A percentile compares a stretch with the other conserved stretches of the same genome.
Evolutionary conservation across 2,888 invertebrate genomes (phyloP).

Genomic region (Oligia strigilis): DNA sequence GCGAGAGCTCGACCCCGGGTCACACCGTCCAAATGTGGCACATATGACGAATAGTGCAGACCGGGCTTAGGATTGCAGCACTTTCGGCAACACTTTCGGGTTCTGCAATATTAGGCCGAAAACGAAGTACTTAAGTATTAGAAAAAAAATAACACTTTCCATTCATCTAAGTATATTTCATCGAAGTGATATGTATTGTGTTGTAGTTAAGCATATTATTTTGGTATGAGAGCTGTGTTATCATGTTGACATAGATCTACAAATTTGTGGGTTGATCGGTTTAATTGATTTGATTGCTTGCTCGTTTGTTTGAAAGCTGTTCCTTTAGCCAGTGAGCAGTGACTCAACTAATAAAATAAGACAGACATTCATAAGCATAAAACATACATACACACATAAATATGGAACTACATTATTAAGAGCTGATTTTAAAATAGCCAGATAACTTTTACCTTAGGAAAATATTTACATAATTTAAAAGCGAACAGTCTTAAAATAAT

Average conservation of each 20-base stretch:
- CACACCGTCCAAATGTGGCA: slow-evolving; percentile 82
- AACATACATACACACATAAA: no score
- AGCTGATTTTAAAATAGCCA: neutral
- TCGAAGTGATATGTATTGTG: neutral
- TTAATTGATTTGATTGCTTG: slow-evolving; percentile 16
- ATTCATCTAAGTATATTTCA: neutral
- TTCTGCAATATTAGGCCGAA: slow-evolving; percentile 12
- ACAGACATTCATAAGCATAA: neutral
- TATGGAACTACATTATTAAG: neutral
- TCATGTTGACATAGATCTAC: slow-evolving; percentile 4
- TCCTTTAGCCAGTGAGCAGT: neutral
- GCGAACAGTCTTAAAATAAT: neutral
- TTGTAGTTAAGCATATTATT: neutral
- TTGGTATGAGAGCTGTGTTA: neutral
- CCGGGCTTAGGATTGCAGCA: slow-evolving; percentile 1
- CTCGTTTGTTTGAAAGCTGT: slow-evolving; percentile 4
- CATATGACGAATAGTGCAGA: slow-evolving; percentile 76
- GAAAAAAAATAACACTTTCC: neutral
- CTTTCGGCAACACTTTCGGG: slow-evolving; percentile 40
- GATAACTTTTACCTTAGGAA: neutral
- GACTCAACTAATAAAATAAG: neutral
- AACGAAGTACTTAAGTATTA: neutral
- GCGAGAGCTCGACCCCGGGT: slow-evolving; percentile 87
- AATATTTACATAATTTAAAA: no score
- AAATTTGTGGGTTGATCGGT: neutral